Percentiles rank a stretch among this genome's conserved stretches.
phyloP scores from a whole-genome alignment of 1,140 invertebrate genomes.

The Zaprionus inermis region DNA sequence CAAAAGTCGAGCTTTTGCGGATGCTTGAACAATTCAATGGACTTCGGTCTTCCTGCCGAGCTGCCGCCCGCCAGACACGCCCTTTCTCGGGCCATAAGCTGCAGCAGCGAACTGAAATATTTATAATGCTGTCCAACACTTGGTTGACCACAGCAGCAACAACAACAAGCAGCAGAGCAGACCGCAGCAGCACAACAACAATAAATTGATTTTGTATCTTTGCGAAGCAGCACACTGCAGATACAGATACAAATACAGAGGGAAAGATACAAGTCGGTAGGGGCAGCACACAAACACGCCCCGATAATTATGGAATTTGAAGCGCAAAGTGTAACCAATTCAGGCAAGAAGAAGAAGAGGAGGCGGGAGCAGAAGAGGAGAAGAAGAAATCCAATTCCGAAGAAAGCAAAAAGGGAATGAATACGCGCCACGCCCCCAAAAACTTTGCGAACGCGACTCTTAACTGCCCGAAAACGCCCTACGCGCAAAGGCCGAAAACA shows the following conservation, averaged over 20 bases:
- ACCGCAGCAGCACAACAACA: conserved; percentile 46
- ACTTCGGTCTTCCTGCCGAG: conserved; percentile 14
- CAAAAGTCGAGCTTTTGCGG: conserved; percentile 43
- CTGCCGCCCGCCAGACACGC: neutral
- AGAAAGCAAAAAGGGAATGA: conserved; percentile 45
- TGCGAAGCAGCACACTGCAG: neutral
- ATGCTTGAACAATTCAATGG: conserved; percentile 51
- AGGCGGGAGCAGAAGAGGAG: neutral
- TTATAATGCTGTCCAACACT: conserved; percentile 58
- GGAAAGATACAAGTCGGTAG: neutral
- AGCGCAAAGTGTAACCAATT: conserved; percentile 42
- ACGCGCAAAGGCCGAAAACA: conserved; percentile 11
- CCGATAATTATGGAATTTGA: conserved; percentile 54
- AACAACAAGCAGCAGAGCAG: conserved; percentile 25
- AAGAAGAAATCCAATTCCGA: conserved; percentile 41
- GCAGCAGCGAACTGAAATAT: conserved; percentile 51
- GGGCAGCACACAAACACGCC: conserved; percentile 40
- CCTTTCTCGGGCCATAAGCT: conserved; percentile 34
- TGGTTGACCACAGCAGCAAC: conserved; percentile 43
- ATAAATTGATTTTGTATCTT: conserved; percentile 59
- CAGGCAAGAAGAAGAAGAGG: conserved; percentile 19
- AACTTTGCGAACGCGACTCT: conserved; percentile 43
- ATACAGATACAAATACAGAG: conserved; percentile 2
- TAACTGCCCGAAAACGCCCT: conserved; percentile 29
- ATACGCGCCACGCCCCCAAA: conserved; percentile 43